Percentiles rank a stretch among this genome's conserved stretches.
These are phyloP conservation scores for Eubasilissa splendida DNA, from an alignment of 2,888 invertebrate genomes.

Conservation along the genomic window DNA sequence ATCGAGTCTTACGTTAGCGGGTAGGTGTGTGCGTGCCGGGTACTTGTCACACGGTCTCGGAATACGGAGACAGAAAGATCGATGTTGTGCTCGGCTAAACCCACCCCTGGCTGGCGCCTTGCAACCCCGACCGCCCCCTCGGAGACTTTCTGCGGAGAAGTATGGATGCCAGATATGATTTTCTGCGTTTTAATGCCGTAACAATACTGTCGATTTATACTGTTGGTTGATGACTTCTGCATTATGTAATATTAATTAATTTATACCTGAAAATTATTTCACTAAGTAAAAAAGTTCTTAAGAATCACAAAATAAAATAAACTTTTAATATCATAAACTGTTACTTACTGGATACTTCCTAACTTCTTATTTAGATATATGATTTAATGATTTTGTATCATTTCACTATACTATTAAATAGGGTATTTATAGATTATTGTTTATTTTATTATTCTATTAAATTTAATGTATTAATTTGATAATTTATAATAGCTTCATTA, in stretches of 20 bases:
- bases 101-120: conserved; percentile 23
- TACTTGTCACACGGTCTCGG: conserved; percentile 57
- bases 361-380: not conserved
- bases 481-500: no score
- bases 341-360: no score
- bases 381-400: no score
- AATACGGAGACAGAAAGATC: conserved; percentile 56
- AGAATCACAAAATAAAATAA: no score
- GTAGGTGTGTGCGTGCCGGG: conserved; percentile 44
- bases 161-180: conserved; percentile 19
- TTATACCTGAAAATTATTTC: no score
- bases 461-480: no score
- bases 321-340: no score
- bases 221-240: not conserved
- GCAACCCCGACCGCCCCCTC: conserved; percentile 26
- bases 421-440: no score
- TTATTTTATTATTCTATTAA: no score
- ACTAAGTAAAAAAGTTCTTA: no score
- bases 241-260: no score
- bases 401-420: no score
- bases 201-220: not conserved
- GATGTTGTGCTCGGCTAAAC: conserved; percentile 51
- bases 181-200: not conserved
- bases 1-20: conserved; percentile 10
- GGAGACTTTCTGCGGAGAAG: conserved; percentile 24